phyloP scores from a whole-genome alignment of 2,113 vertebrate species.

The Heterocephalus glaber region DNA sequence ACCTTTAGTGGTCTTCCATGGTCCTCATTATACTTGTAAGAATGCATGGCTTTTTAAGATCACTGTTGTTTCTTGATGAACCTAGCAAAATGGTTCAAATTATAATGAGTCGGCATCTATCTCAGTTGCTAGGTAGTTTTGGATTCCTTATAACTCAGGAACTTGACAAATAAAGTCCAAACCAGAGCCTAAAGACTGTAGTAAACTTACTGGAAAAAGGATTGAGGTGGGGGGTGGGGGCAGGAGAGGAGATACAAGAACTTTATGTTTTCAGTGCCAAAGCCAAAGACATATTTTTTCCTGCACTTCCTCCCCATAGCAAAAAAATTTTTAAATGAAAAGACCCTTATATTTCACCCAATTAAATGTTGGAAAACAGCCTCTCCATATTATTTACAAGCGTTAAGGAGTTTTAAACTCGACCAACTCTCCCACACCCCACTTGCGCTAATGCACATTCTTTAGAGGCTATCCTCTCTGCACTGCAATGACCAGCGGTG shows the following conservation, averaged over 20 bases:
- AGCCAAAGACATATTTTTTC: slow-evolving; percentile 70
- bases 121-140: slow-evolving; percentile 41
- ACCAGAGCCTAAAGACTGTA: slow-evolving; percentile 37
- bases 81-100: slow-evolving; percentile 52
- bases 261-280: slow-evolving; percentile 71
- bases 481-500: slow-evolving; percentile 2
- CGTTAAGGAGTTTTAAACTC: slow-evolving; percentile 74
- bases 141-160: slow-evolving; percentile 49
- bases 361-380: slow-evolving; percentile 79
- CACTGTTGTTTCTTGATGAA: slow-evolving; percentile 54
- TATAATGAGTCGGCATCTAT: slow-evolving; percentile 51
- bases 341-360: slow-evolving; percentile 77
- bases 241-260: slow-evolving; percentile 44
- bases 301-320: slow-evolving; percentile 68
- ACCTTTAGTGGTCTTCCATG: slow-evolving; percentile 21
- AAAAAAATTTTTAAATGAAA: slow-evolving; percentile 68
- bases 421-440: slow-evolving; percentile 53
- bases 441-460: slow-evolving; percentile 42
- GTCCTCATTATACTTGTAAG: background rate
- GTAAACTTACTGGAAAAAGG: slow-evolving; percentile 58
- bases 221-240: background rate
- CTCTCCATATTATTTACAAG: slow-evolving; percentile 79
- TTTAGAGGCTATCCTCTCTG: background rate
- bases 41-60: slow-evolving; percentile 47
- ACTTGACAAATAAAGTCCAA: slow-evolving; percentile 61